phyloP scores from a whole-genome alignment of 2,797 vertebrate genomes.

The Prunella strophiata region DNA sequence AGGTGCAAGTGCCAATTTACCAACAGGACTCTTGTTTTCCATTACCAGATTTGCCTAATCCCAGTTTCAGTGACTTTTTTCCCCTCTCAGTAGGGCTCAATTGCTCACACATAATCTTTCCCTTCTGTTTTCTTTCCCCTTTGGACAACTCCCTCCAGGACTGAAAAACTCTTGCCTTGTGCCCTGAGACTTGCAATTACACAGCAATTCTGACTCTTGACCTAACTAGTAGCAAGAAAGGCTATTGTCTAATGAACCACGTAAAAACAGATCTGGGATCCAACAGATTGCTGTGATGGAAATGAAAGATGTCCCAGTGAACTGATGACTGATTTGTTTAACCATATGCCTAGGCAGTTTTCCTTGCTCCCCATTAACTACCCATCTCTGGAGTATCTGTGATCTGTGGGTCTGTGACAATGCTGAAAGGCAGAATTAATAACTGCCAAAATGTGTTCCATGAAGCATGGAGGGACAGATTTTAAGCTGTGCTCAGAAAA shows the following conservation, averaged over 20 bases:
- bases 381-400: background rate
- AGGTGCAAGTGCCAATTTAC: slow-evolving; percentile 17
- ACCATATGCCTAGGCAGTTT: background rate
- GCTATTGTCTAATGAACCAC: slow-evolving; percentile 44
- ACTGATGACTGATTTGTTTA: slow-evolving; percentile 25
- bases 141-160: slow-evolving; percentile 28
- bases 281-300: slow-evolving; percentile 16
- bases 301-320: slow-evolving; percentile 1
- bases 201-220: slow-evolving; percentile 57
- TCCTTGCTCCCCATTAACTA: background rate
- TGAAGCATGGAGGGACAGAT: background rate
- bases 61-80: slow-evolving; percentile 39
- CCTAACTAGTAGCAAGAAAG: slow-evolving; percentile 34
- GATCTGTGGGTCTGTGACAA: background rate
- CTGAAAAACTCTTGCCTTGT: slow-evolving; percentile 50
- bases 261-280: slow-evolving; percentile 19
- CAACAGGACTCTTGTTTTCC: slow-evolving; percentile 41
- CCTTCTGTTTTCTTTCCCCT: slow-evolving; percentile 41
- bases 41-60: slow-evolving; percentile 57
- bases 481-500: background rate
- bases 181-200: slow-evolving; percentile 41
- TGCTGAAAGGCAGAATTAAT: background rate
- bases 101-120: slow-evolving; percentile 38
- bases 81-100: slow-evolving; percentile 38
- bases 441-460: background rate